phyloP scores from a whole-genome alignment of 2,888 invertebrate genomes.

The Napeogenes sylphis region DNA sequence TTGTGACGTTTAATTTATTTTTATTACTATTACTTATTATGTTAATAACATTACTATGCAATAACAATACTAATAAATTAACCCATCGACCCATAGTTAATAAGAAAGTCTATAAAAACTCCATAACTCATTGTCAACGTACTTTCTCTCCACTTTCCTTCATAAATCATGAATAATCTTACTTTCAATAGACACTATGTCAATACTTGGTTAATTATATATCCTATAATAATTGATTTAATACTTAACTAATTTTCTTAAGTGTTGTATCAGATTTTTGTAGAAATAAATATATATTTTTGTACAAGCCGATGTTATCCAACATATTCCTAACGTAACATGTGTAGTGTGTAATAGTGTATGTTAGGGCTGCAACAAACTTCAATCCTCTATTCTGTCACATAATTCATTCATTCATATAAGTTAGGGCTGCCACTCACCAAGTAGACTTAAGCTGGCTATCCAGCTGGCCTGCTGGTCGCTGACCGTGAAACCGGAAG shows the following conservation, averaged over 20 bases:
- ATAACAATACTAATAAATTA: too few species aligned
- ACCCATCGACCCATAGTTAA: neutral
- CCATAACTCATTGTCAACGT: neutral
- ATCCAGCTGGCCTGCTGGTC: conserved; percentile 90
- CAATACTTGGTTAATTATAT: neutral
- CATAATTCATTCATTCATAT: too few species aligned
- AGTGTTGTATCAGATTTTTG: too few species aligned
- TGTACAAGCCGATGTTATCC: too few species aligned
- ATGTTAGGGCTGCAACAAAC: too few species aligned
- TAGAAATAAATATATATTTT: too few species aligned
- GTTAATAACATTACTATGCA: too few species aligned
- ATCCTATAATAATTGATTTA: neutral
- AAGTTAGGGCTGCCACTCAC: conserved; percentile 39
- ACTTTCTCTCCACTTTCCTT: conserved; percentile 4
- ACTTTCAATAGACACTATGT: conserved; percentile 1
- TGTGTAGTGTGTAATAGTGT: too few species aligned
- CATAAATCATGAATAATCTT: neutral
- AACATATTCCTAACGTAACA: too few species aligned
- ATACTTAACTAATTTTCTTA: neutral
- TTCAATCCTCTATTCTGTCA: too few species aligned
- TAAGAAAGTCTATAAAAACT: neutral
- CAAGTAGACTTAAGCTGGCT: conserved; percentile 84
- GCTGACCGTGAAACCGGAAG: conserved; percentile 75
- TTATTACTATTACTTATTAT: too few species aligned
- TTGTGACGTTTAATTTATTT: too few species aligned